phyloP scores from a whole-genome alignment of 2,113 vertebrate genomes.

The Tyto alba region DNA sequence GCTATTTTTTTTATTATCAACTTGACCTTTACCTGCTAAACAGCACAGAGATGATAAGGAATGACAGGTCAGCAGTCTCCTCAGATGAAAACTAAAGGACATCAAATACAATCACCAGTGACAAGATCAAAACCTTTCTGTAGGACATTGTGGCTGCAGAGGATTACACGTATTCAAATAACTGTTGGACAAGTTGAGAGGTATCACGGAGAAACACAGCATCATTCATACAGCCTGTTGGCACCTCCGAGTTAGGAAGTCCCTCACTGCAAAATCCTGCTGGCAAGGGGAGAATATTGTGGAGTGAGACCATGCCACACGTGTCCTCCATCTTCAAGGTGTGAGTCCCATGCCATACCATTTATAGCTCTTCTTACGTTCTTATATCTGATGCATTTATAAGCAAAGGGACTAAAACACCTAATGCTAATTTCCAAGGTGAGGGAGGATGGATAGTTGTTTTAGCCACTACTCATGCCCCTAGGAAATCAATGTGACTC shows the following conservation, averaged over 20 bases:
- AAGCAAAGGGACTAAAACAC: background rate
- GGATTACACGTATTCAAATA: background rate
- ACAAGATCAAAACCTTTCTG: background rate
- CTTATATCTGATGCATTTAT: background rate
- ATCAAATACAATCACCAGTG: background rate
- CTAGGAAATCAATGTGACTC: background rate
- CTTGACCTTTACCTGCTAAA: background rate
- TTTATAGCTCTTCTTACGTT: background rate
- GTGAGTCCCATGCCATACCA: fast-evolving
- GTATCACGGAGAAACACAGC: background rate
- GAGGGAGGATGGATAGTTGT: background rate
- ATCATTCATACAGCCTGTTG: background rate
- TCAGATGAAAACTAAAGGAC: background rate
- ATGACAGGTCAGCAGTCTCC: background rate
- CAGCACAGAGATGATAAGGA: background rate
- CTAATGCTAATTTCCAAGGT: background rate
- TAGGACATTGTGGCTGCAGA: background rate
- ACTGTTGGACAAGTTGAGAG: background rate
- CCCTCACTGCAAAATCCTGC: background rate
- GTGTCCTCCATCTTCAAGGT: fast-evolving
- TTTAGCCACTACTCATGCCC: background rate
- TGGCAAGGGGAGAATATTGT: background rate
- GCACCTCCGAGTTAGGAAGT: background rate
- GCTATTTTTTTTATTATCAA: background rate
- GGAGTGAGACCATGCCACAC: background rate